phyloP scores from a whole-genome alignment of 1,140 invertebrate genomes.

The Drosophila bifasciata region DNA sequence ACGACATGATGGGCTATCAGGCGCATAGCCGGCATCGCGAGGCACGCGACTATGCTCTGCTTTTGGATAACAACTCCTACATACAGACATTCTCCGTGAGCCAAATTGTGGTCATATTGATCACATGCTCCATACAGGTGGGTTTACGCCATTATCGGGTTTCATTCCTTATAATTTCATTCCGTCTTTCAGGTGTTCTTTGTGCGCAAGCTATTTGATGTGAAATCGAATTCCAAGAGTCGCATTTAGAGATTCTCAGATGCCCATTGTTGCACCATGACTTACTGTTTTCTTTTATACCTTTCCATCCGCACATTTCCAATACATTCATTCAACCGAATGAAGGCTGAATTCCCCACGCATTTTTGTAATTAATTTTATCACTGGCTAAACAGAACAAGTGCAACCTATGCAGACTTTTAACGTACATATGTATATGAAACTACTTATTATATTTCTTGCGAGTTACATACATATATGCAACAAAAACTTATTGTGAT shows the following conservation, averaged over 20 bases:
- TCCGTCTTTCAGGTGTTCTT: slow-evolving; percentile 92
- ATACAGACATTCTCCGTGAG: slow-evolving; percentile 94
- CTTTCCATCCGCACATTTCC: slow-evolving; percentile 32
- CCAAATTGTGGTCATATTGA: slow-evolving; percentile 92
- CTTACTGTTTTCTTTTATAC: not conserved
- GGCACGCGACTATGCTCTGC: slow-evolving; percentile 91
- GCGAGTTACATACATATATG: slow-evolving; percentile 28
- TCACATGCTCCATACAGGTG: slow-evolving; percentile 87
- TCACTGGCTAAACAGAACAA: slow-evolving; percentile 62
- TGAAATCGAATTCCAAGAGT: slow-evolving; percentile 84
- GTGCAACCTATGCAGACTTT: slow-evolving; percentile 59
- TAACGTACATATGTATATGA: slow-evolving; percentile 6
- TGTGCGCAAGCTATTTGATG: slow-evolving; percentile 94
- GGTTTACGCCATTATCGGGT: not conserved
- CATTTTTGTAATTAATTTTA: slow-evolving; percentile 40
- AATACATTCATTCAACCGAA: slow-evolving; percentile 34
- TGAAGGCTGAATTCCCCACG: slow-evolving; percentile 15
- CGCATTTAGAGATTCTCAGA: slow-evolving; percentile 62
- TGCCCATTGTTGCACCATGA: not conserved
- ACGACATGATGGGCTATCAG: slow-evolving; percentile 93
- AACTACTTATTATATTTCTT: slow-evolving; percentile 23
- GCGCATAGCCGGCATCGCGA: slow-evolving; percentile 91
- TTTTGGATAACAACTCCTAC: slow-evolving; percentile 93
- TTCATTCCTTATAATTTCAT: not conserved
- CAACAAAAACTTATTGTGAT: slow-evolving; percentile 56